A percentile compares a stretch with the other conserved stretches of the same genome.
Conservation (phyloP, 2,888 invertebrate genomes). For the Dinocampus coccinellae region DNA sequence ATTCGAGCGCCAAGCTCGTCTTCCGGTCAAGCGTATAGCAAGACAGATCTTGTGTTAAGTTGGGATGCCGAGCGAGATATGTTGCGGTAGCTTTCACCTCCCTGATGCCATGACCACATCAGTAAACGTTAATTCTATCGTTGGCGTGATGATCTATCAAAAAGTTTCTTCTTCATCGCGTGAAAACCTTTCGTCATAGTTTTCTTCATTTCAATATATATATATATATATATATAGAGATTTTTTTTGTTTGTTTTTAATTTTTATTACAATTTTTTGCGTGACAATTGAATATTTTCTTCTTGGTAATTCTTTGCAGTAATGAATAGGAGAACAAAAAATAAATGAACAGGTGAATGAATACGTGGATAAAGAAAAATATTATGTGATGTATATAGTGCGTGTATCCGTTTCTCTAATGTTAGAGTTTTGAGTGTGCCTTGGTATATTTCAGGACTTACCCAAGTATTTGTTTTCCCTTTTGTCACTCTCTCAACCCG, state of each 20-base stretch:
- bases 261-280: background rate
- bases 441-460: slow-evolving; percentile 20
- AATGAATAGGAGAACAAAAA: background rate
- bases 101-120: slow-evolving; percentile 6
- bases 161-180: background rate
- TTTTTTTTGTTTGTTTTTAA: background rate
- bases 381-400: background rate
- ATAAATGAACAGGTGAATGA: background rate
- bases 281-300: background rate
- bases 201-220: background rate
- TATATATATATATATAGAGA: too few relatives aligned
- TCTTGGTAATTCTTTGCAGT: background rate
- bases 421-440: slow-evolving; percentile 21
- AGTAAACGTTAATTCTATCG: slow-evolving; percentile 1
- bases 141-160: background rate
- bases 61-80: background rate
- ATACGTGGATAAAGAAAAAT: background rate
- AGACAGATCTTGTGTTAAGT: slow-evolving; percentile 25
- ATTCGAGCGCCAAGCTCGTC: slow-evolving; percentile 35
- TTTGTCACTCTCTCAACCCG: slow-evolving; percentile 17
- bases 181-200: background rate
- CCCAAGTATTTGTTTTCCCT: slow-evolving; percentile 16
- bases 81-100: slow-evolving; percentile 23
- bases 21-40: slow-evolving; percentile 33
- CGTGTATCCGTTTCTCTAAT: slow-evolving; percentile 22